A percentile compares a stretch with the other conserved stretches of the same genome.
Evolutionary conservation across 2,113 vertebrate genomes (phyloP).

Genomic region (Sialia sialis): DNA sequence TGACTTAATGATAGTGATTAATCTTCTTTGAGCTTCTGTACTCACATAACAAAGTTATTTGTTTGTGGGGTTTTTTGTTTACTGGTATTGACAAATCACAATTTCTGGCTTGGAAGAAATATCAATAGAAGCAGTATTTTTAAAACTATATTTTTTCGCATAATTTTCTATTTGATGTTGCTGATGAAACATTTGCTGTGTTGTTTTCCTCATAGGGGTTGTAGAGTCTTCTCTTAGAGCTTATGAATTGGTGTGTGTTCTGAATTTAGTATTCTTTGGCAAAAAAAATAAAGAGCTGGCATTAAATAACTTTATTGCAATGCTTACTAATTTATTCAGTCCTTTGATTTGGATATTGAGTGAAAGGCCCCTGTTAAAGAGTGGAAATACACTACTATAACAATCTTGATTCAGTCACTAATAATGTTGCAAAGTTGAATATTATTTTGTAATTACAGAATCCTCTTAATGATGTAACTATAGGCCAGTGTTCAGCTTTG

Average conservation of each 20-base stretch:
- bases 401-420: background rate
- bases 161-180: background rate
- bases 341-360: background rate
- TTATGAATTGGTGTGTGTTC: background rate
- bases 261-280: background rate
- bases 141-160: fast-evolving
- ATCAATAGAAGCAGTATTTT: background rate
- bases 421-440: background rate
- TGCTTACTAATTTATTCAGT: background rate
- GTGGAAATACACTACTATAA: background rate
- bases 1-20: background rate
- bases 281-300: background rate
- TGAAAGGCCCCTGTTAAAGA: background rate
- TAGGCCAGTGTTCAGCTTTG: background rate
- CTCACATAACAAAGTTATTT: background rate
- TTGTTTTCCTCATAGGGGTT: background rate
- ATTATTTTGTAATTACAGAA: background rate
- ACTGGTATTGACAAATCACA: background rate
- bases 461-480: background rate
- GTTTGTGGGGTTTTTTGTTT: background rate
- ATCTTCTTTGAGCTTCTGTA: background rate
- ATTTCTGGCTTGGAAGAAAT: background rate
- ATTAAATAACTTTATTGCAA: background rate
- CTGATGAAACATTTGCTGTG: background rate
- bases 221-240: background rate